Evolutionary conservation across 2,888 invertebrate genomes (phyloP), one percentile per base, ranked within the genome.

Genomic region (Drosophila mimetica): DNA sequence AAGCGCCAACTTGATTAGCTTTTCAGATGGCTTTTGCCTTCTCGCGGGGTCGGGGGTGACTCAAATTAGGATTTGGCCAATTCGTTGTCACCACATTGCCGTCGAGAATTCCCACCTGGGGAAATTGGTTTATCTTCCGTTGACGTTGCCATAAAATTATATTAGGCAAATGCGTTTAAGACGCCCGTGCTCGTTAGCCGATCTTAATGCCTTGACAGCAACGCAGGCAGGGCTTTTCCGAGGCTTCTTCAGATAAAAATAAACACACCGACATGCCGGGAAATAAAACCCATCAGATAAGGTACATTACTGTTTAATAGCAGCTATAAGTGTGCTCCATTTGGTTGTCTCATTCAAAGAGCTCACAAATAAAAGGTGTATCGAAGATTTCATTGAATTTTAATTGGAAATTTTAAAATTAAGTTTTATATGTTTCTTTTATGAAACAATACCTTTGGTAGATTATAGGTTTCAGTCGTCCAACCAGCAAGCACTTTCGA

Each of bases 1-100:
- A 70, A 67, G 77, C 72, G 57, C 34, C 63, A 78, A 86, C 64
- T 78, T 86, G 81, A 81, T 81, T 86, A 80, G 75, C 65, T 66
- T 64, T 70, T 69, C 25, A 53, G 75, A 79, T 66, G 72, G 55
- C 46, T 22, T 22, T 22, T 78, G 79, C 48, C 18, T 36, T 16
- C 20, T 44, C 34, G 39, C 5, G 32, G 16, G 7, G 16, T 13
- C 11, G 8, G 28, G 7, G 16, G 13, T 16, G n/a, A 8, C 7
- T 11, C 8, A 41, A 52, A 69, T 66, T 48, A 42, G 63, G 46
- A 52, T 52, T 51, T 52, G 46, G 9, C 44, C 55, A 57, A 46
- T 69, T 74, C 51, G 59, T 72, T 72, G 69, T 72, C 85, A 81
- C 81, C 81, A 75, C 82, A 72, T 85, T 83, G 77, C 77, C 37